Conservation (phyloP, 2,797 vertebrate genomes). For the Oreochromis grahami region DNA sequence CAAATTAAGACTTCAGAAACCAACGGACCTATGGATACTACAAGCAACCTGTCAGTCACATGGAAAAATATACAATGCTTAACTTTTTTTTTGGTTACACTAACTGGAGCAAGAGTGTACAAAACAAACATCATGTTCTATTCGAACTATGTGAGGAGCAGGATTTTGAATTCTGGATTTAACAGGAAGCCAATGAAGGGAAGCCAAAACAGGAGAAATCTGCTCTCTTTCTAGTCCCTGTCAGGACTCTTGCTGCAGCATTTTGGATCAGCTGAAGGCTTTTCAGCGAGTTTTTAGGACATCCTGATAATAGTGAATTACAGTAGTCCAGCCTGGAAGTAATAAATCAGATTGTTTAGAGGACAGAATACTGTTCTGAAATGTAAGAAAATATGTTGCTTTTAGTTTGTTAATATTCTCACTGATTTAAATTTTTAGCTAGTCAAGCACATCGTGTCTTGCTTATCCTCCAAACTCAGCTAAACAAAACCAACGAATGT, state of each 20-base stretch:
- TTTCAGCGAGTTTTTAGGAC: background rate
- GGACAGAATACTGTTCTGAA: background rate
- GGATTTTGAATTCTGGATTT: background rate
- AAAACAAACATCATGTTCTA: background rate
- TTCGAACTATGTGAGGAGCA: background rate
- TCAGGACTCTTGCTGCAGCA: background rate
- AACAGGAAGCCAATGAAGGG: background rate
- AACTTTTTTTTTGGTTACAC: fast-evolving
- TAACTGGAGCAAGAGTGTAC: background rate
- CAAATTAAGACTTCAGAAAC: background rate
- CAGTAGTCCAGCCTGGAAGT: background rate
- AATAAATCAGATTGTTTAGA: fast-evolving
- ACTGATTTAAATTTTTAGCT: background rate
- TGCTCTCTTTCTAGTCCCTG: background rate
- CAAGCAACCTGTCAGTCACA: background rate
- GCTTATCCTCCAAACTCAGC: background rate
- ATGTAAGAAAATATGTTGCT: background rate
- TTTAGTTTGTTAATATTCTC: background rate
- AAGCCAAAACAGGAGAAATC: fast-evolving
- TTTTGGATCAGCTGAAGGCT: fast-evolving
- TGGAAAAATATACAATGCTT: background rate
- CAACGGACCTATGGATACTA: background rate
- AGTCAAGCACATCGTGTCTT: background rate
- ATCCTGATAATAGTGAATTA: background rate
- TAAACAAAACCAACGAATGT: background rate